Conservation (phyloP, 2,113 vertebrate species). For the Phaethon lepturus region DNA sequence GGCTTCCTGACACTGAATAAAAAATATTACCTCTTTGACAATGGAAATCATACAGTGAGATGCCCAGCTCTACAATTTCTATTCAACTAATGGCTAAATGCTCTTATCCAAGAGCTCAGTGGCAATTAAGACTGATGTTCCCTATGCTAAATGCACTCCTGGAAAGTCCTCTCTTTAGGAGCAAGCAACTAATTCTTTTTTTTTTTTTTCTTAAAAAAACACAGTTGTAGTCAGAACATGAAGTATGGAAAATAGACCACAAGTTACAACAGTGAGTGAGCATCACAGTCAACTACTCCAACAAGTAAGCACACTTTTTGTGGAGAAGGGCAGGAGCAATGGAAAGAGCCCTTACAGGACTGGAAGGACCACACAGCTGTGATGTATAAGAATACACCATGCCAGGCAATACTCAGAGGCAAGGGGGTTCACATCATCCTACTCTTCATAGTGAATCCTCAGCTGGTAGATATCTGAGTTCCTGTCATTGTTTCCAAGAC, state of each 20-base stretch:
- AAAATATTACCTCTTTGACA: not conserved
- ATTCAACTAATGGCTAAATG: not conserved
- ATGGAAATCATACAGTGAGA: not conserved
- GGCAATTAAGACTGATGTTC: not conserved
- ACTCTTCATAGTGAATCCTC: not conserved
- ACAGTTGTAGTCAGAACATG: not conserved
- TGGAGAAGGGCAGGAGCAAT: not conserved
- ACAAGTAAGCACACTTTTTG: not conserved
- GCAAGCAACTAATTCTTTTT: not conserved
- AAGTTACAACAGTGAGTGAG: not conserved
- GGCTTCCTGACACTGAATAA: not conserved
- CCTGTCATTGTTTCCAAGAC: not conserved
- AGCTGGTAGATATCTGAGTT: not conserved
- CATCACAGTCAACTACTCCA: not conserved
- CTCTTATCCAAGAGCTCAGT: not conserved
- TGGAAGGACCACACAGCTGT: not conserved
- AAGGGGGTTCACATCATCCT: not conserved
- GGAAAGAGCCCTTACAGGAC: not conserved
- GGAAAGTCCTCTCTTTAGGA: not conserved
- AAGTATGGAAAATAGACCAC: not conserved
- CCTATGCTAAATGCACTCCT: not conserved
- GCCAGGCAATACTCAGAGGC: not conserved
- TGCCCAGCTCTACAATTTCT: not conserved
- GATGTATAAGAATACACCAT: not conserved
- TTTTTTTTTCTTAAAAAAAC: not conserved